These are phyloP conservation scores for Diplogasteroides magnus DNA, from an alignment of 1,140 invertebrate genomes.

Conservation along the genomic window DNA sequence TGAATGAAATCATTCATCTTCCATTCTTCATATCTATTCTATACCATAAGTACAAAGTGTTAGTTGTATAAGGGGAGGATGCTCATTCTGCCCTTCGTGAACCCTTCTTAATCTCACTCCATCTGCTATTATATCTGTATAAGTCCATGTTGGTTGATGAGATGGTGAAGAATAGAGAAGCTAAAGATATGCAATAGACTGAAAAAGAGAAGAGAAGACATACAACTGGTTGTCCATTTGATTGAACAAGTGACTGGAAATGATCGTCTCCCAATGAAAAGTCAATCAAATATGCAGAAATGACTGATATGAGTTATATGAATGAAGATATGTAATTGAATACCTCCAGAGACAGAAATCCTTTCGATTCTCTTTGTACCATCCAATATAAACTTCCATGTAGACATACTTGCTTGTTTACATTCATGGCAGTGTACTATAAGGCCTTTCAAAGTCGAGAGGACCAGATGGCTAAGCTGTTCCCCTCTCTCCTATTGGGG, in stretches of 20 bases:
- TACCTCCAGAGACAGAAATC: not conserved
- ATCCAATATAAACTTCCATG: not conserved
- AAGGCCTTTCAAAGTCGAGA: too few relatives aligned
- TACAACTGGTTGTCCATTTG: not conserved
- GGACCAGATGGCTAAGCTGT: not conserved
- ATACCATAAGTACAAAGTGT: slow-evolving; percentile 26
- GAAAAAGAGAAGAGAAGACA: not conserved
- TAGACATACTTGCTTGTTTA: not conserved
- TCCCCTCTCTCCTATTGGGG: not conserved
- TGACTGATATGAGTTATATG: not conserved
- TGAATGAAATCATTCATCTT: slow-evolving; percentile 12
- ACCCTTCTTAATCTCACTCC: slow-evolving; percentile 7
- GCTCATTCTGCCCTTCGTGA: too few relatives aligned
- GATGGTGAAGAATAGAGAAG: slow-evolving; percentile 23
- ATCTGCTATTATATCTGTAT: slow-evolving; percentile 20
- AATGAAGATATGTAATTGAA: not conserved
- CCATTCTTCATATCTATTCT: not conserved
- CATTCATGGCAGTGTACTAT: not conserved
- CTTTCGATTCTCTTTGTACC: not conserved
- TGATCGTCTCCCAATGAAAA: not conserved
- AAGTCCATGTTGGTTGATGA: slow-evolving; percentile 18
- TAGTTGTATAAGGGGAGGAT: slow-evolving; percentile 13
- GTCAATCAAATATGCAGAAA: not conserved
- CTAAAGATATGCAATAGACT: slow-evolving; percentile 9
- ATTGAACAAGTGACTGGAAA: not conserved